These are phyloP conservation scores for Mercenaria mercenaria DNA, from an alignment of 1,140 invertebrate genomes.

Conservation along the genomic window DNA sequence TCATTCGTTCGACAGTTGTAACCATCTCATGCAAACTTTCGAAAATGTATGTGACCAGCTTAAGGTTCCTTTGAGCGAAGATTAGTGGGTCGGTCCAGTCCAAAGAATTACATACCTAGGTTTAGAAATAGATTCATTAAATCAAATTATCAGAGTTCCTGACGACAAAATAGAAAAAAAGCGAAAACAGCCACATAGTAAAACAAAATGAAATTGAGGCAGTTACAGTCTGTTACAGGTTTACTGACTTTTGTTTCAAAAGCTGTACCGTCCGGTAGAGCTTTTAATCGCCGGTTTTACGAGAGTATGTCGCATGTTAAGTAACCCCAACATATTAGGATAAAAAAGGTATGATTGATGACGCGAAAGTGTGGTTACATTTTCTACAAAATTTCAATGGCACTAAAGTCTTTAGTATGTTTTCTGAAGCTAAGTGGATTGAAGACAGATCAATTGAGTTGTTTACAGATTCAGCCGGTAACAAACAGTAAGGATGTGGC, in stretches of 20 bases:
- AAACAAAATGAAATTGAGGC: neutral
- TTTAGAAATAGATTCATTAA: neutral
- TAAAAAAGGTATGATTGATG: neutral
- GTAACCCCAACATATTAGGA: slow-evolving; percentile 39
- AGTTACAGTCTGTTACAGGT: neutral
- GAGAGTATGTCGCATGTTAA: slow-evolving; percentile 13
- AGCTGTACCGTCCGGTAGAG: too few relatives aligned
- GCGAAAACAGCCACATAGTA: neutral
- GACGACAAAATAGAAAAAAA: too few relatives aligned
- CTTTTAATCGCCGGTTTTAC: slow-evolving; percentile 17
- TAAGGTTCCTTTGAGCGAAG: neutral
- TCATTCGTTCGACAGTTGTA: neutral
- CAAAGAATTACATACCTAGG: neutral
- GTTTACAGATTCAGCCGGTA: too few relatives aligned
- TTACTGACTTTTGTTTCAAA: neutral
- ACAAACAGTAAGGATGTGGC: too few relatives aligned
- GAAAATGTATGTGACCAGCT: neutral
- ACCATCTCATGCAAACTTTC: too few relatives aligned
- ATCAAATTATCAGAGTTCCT: neutral
- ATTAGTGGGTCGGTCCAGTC: neutral
- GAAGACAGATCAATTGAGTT: too few relatives aligned
- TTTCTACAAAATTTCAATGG: slow-evolving; percentile 54
- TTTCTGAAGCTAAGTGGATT: too few relatives aligned
- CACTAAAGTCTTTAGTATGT: neutral
- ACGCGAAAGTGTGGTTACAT: neutral